Evolutionary conservation across 2,113 vertebrate genomes (phyloP).

Genomic region (Ceuthmochares aereus): DNA sequence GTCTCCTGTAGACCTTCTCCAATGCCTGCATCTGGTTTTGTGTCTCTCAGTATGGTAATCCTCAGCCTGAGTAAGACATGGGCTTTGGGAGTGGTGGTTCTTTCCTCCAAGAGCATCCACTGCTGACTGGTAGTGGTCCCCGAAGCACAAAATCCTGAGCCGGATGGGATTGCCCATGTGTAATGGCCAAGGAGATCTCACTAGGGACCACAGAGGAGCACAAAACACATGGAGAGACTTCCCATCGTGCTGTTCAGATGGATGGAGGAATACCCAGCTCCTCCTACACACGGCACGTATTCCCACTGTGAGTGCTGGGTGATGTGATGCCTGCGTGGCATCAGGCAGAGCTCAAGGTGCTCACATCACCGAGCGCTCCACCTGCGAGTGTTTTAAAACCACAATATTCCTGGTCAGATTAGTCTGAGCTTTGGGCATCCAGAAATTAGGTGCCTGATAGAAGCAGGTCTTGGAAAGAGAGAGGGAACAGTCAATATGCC

Average conservation of each 20-base stretch:
- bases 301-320: not conserved
- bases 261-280: not conserved
- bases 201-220: not conserved
- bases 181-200: not conserved
- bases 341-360: not conserved
- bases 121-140: not conserved
- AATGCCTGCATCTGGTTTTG: not conserved
- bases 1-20: not conserved
- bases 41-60: accelerated
- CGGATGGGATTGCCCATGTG: not conserved
- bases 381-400: not conserved
- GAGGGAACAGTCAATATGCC: not conserved
- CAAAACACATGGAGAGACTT: not conserved
- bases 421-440: not conserved
- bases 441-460: not conserved
- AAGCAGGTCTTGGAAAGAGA: not conserved
- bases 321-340: accelerated
- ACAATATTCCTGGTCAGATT: not conserved
- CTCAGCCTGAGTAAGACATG: not conserved
- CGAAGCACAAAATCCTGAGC: not conserved
- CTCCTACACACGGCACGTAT: accelerated
- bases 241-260: accelerated
- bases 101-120: not conserved
- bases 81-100: not conserved
- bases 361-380: accelerated